Evolutionary conservation across 2,797 vertebrate species (phyloP), one percentile per base, ranked within the genome.

Genomic region (Microctenopoma lineatum): DNA sequence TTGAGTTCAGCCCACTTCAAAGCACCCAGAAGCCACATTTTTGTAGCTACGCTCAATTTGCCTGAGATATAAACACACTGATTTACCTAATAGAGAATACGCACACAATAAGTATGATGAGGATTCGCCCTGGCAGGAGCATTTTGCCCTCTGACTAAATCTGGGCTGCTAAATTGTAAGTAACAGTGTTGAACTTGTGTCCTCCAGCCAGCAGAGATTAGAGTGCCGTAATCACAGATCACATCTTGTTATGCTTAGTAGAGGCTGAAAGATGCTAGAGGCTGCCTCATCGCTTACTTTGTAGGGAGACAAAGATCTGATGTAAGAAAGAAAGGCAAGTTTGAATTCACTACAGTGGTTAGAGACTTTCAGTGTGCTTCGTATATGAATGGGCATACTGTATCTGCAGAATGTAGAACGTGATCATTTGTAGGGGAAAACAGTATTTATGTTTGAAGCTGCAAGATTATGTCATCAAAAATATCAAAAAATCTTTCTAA

Each of bases 151-250:
- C 65, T 21, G 66, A 75, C 84, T 77, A 79, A 14, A 85, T 87
- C 69, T 73, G 77, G 34, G 56, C 75, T 42, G 70, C 73, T 82
- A 70, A 82, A 84, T 75, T 84, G 67, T 75, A 55, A 83, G 84
- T 70, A 81, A 65, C 58, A 45, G 75, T 59, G 75, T 75, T 92
- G 88, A 92, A 91, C 84, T 84, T 79, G 77, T 89, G 90, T 90
- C 87, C 88, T 82, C 75, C 80, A 87, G 85, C 87, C 84, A 88
- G 73, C 79, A 79, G 81, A 83, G 89, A 87, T 90, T 90, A 93
- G 89, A 90, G 93, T 71, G 77, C 71, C 61, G 26, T 86, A 84
- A 90, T 91, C 80, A 89, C 77, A 80, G 85, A 86, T 90, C 85
- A 86, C 75, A 87, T 88, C 82, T 84, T 77, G 86, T 90, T 90